These are phyloP conservation scores for Cheilosia scutellata DNA, from an alignment of 2,888 invertebrate genomes.

Conservation along the genomic window DNA sequence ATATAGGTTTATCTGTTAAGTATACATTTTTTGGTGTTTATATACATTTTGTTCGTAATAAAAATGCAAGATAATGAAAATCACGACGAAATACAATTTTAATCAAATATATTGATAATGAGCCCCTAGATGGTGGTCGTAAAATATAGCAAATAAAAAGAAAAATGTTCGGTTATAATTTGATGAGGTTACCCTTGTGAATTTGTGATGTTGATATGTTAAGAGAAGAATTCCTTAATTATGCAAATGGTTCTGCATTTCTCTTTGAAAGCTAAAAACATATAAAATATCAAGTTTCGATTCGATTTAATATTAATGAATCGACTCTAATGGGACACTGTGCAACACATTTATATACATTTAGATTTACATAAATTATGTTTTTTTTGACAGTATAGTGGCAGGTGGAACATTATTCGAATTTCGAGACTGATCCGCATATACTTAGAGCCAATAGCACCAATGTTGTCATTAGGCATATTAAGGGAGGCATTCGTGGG, in stretches of 20 bases:
- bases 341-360: slow-evolving; percentile 19
- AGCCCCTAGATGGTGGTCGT: slow-evolving; percentile 38
- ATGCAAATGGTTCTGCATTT: slow-evolving; percentile 62
- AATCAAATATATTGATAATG: slow-evolving; percentile 54
- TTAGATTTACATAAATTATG: slow-evolving; percentile 5
- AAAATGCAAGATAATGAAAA: slow-evolving; percentile 57
- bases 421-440: too few relatives aligned
- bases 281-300: slow-evolving; percentile 50
- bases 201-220: not conserved
- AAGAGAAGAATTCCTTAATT: slow-evolving; percentile 39
- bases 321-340: slow-evolving; percentile 13
- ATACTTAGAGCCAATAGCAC: too few relatives aligned
- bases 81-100: slow-evolving; percentile 53
- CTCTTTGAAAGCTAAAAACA: slow-evolving; percentile 46
- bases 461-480: too few relatives aligned
- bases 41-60: slow-evolving; percentile 24
- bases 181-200: not conserved
- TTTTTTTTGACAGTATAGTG: not conserved
- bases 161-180: slow-evolving; percentile 12
- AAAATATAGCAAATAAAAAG: slow-evolving; percentile 36
- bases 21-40: not conserved
- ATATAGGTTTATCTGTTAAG: slow-evolving; percentile 16
- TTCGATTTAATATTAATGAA: slow-evolving; percentile 49
- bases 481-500: too few relatives aligned
- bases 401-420: slow-evolving; percentile 6